Percentiles rank a stretch among this genome's conserved stretches.
Conservation (phyloP, 1,140 invertebrate species). For the Cydia splendana region DNA sequence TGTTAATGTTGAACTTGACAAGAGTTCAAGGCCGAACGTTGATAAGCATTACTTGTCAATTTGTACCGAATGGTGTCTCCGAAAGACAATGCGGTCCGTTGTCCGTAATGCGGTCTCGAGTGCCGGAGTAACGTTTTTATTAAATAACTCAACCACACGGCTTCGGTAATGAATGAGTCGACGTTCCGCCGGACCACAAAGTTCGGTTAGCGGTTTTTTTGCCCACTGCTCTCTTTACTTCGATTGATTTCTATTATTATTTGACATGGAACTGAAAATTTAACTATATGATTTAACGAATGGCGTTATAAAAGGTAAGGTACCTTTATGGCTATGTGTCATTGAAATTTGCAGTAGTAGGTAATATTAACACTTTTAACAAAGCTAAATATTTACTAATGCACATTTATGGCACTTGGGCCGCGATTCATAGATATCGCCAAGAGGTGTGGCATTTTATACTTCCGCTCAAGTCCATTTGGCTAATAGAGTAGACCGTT, state of each 20-base stretch:
- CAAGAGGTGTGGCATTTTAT: not conserved
- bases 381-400: too few species aligned
- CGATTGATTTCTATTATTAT: constrained; percentile 73
- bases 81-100: constrained; percentile 43
- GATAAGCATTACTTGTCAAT: constrained; percentile 28
- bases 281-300: constrained; percentile 44
- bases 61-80: constrained; percentile 27
- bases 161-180: constrained; percentile 66
- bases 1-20: not conserved
- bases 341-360: not conserved
- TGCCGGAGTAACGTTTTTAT: constrained; percentile 59
- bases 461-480: constrained; percentile 11
- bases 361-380: not conserved
- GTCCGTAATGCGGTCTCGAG: constrained; percentile 54
- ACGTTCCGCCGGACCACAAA: constrained; percentile 52
- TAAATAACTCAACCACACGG: constrained; percentile 66
- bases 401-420: not conserved
- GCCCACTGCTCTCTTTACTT: constrained; percentile 58
- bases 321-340: not conserved
- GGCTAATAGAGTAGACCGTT: not conserved
- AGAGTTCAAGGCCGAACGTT: constrained; percentile 30
- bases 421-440: not conserved
- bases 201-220: constrained; percentile 74
- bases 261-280: constrained; percentile 54
- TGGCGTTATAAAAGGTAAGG: not conserved